Percentiles rank a stretch among this genome's conserved stretches.
phyloP scores from a whole-genome alignment of 2,888 invertebrate genomes.

The Aquatica leii region DNA sequence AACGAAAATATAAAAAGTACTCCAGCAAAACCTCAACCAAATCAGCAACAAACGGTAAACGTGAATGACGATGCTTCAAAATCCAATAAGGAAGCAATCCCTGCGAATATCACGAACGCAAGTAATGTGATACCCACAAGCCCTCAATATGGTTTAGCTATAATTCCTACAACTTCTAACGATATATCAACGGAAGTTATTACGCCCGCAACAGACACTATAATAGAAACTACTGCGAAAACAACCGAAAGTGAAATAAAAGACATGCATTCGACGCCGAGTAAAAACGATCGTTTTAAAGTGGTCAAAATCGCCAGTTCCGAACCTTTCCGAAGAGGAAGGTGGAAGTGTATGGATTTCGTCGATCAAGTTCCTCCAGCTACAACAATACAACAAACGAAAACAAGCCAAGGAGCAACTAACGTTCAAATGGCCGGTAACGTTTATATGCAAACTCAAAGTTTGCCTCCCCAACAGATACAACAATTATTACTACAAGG shows the following conservation, averaged over 20 bases:
- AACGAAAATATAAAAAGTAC: slow-evolving; percentile 34
- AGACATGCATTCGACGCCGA: slow-evolving; percentile 64
- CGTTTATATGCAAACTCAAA: slow-evolving; percentile 59
- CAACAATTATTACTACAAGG: slow-evolving; percentile 60
- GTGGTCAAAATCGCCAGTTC: slow-evolving; percentile 82
- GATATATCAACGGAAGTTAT: slow-evolving; percentile 46
- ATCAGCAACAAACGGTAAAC: slow-evolving; percentile 34
- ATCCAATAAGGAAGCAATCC: slow-evolving; percentile 42
- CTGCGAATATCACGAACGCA: slow-evolving; percentile 47
- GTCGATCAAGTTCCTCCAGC: slow-evolving; percentile 68
- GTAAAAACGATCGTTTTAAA: slow-evolving; percentile 72
- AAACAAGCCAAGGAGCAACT: slow-evolving; percentile 25
- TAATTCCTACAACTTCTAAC: slow-evolving; percentile 60
- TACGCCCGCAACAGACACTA: slow-evolving; percentile 45
- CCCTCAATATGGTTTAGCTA: slow-evolving; percentile 71
- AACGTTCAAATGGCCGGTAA: slow-evolving; percentile 40
- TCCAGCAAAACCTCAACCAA: slow-evolving; percentile 42
- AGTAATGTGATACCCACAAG: slow-evolving; percentile 69
- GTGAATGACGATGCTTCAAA: slow-evolving; percentile 44
- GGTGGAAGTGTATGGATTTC: slow-evolving; percentile 83
- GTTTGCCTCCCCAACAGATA: slow-evolving; percentile 61
- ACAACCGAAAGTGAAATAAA: slow-evolving; percentile 61
- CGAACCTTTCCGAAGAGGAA: slow-evolving; percentile 76
- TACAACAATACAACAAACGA: slow-evolving; percentile 35
- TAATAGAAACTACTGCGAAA: slow-evolving; percentile 59